Conservation (phyloP, 2,888 invertebrate genomes). For the Muscina levida region DNA sequence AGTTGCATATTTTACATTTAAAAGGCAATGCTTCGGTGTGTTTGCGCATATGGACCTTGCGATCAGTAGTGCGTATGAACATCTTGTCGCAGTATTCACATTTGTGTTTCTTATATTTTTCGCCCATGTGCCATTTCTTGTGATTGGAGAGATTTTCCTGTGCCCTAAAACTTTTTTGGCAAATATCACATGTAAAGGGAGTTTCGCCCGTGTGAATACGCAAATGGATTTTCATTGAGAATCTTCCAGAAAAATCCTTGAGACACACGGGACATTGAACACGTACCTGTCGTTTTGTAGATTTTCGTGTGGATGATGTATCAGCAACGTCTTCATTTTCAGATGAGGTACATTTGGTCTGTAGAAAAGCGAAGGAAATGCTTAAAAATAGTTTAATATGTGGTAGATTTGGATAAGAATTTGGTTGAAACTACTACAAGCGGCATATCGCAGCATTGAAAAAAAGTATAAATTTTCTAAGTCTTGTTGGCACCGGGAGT, state of each 20-base stretch:
- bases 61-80: conserved; percentile 75
- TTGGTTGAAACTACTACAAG: too few species aligned
- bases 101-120: conserved; percentile 71
- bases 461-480: too few species aligned
- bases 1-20: conserved; percentile 72
- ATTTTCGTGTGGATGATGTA: too few species aligned
- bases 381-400: too few species aligned
- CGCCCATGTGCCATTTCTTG: conserved; percentile 73
- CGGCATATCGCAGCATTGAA: too few species aligned
- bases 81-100: conserved; percentile 76
- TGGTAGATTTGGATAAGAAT: too few species aligned
- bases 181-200: conserved; percentile 75
- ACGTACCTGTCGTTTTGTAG: too few species aligned
- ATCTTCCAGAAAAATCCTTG: conserved; percentile 75
- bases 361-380: too few species aligned
- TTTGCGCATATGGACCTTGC: conserved; percentile 74
- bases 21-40: conserved; percentile 76
- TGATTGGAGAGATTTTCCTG: conserved; percentile 77
- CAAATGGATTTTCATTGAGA: conserved; percentile 74
- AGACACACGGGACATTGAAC: conserved; percentile 73
- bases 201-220: conserved; percentile 77
- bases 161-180: conserved; percentile 74
- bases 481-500: too few species aligned
- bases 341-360: too few species aligned
- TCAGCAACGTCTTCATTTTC: too few species aligned